These are phyloP conservation scores for Eupithecia tripunctaria DNA, from an alignment of 2,888 invertebrate species.

Conservation along the genomic window DNA sequence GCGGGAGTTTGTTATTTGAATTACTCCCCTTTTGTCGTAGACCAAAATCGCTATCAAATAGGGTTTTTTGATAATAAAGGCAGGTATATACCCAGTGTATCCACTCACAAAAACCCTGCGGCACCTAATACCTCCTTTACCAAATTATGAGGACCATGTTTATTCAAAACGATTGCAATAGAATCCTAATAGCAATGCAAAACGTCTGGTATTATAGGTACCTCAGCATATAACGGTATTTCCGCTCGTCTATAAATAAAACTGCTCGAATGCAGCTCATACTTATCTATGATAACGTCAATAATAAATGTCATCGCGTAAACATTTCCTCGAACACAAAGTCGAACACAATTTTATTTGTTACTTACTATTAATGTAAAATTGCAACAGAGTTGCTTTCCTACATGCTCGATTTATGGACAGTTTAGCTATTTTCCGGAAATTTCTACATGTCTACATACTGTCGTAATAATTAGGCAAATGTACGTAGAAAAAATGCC, in stretches of 20 bases:
- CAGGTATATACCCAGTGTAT: no score
- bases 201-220: not conserved
- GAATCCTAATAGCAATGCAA: not conserved
- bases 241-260: constrained; percentile 2
- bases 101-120: not conserved
- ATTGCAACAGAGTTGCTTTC: not conserved
- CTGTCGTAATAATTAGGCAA: not conserved
- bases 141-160: not conserved
- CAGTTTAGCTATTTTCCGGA: not conserved
- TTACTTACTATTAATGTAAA: not conserved
- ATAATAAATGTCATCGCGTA: not conserved
- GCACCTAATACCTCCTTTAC: not conserved
- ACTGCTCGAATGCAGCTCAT: constrained; percentile 1
- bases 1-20: no score
- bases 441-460: not conserved
- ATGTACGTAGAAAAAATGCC: not conserved
- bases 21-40: not conserved
- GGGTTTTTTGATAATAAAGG: not conserved
- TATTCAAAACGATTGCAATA: not conserved
- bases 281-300: constrained; percentile 6
- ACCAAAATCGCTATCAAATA: not conserved
- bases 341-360: no score
- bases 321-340: constrained; percentile 4
- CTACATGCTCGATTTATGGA: not conserved
- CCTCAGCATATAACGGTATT: not conserved